Evolutionary conservation across 2,888 invertebrate genomes (phyloP), one percentile per base, ranked within the genome.

Genomic region (Drosophila paracracens): DNA sequence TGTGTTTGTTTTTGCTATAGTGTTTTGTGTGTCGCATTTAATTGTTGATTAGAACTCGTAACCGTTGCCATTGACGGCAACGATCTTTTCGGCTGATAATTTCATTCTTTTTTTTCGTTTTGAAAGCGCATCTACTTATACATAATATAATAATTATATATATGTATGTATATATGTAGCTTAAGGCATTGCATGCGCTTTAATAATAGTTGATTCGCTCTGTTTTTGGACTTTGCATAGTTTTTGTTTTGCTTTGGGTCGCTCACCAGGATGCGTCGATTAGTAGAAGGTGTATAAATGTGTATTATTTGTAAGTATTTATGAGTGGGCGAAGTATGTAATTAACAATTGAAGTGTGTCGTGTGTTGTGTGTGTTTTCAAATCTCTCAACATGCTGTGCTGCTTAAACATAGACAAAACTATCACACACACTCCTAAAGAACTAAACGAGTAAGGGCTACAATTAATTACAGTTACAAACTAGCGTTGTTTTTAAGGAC

Each of bases 181-280:
- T 76, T 72, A 83, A 83, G 81, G 78, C 83, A 73, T 78, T 79
- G 67, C 62, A 67, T 61, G 65, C 72, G 72, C 70, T 79, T 58
- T 31, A 58, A 57, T 56, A 56, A 66, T 74, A 33, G 50, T 25
- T 46, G 16, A 40, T 63, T 67, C 56, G 60, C 56, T 57, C 38
- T 67, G 65, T 71, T 66, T 46, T 73, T 79, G 70, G 76, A 75
- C 79, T 75, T 79, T 57, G 79, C 48, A 52, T 79, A 52, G 13
- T 38, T 29, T 29, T 29, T 38, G 18, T 54, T 13, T 35, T 53
- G 16, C 16, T 59, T 60, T 65, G 33, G 68, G 18, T 83, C 73
- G 83, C 83, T 86, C 75, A 52, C 83, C 83, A 84, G 84, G 84
- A 84, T 82, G 87, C 84, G 72, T 80, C 77, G 75, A 65, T 75